Conservation (phyloP, 2,797 vertebrate genomes). For the Antennarius maculatus region DNA sequence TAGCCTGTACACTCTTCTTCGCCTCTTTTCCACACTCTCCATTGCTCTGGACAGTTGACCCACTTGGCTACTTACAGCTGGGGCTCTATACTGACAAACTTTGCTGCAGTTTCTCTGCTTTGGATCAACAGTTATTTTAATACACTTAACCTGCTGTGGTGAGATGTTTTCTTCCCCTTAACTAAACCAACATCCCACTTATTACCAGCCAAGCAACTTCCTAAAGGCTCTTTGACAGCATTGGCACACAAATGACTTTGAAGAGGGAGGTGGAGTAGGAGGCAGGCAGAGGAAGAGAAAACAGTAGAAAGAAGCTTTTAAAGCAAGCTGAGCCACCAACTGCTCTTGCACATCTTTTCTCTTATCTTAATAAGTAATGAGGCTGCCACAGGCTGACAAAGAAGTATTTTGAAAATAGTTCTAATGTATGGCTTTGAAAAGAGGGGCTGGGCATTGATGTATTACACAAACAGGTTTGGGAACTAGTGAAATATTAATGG, state of each 20-base stretch:
- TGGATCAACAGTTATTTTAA: conserved; percentile 42
- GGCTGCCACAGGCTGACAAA: conserved; percentile 98
- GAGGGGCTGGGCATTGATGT: conserved; percentile 96
- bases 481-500: conserved; percentile 99
- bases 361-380: conserved; percentile 99
- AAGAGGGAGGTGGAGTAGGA: conserved; percentile 28
- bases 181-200: conserved; percentile 58
- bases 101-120: conserved; percentile 11
- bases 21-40: no score
- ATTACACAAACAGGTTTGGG: conserved; percentile 91
- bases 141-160: conserved; percentile 19
- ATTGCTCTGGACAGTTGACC: no score
- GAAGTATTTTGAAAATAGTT: conserved; percentile 99
- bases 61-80: background rate
- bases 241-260: conserved; percentile 42
- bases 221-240: conserved; percentile 49
- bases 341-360: conserved; percentile 89
- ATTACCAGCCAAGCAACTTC: conserved; percentile 55
- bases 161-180: conserved; percentile 41
- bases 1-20: no score
- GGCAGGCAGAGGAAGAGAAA: conserved; percentile 68
- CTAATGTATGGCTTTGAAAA: conserved; percentile 98
- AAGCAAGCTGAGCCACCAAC: conserved; percentile 89
- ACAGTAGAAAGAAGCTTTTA: conserved; percentile 79
- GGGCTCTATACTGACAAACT: conserved; percentile 14